Conservation (phyloP, 1,140 invertebrate genomes). For the Heterodera schachtii region DNA sequence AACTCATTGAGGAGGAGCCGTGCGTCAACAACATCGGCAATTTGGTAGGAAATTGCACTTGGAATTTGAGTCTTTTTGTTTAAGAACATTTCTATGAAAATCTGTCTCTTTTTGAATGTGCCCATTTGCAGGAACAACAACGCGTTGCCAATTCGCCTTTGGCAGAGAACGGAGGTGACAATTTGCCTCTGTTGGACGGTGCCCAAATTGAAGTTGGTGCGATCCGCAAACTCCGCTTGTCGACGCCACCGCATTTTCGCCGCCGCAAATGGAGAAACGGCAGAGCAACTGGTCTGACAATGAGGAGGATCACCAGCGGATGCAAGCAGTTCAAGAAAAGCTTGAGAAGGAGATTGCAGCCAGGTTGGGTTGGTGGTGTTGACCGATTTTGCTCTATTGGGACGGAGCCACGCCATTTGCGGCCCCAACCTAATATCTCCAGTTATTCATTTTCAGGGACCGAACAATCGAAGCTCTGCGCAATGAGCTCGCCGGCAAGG, state of each 20-base stretch:
- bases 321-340: no score
- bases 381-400: no score
- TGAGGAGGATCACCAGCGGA: no score
- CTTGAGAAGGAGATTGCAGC: no score
- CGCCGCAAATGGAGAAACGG: slow-evolving; percentile 19
- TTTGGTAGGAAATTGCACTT: neutral
- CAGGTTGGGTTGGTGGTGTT: no score
- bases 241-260: slow-evolving; percentile 10
- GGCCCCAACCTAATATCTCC: no score
- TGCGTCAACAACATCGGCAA: slow-evolving; percentile 16
- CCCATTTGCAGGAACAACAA: slow-evolving; percentile 1
- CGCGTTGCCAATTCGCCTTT: slow-evolving; percentile 5
- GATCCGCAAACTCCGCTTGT: neutral
- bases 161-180: neutral
- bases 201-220: neutral
- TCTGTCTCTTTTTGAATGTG: neutral
- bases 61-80: neutral
- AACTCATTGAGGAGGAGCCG: slow-evolving; percentile 44
- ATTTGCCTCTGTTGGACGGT: neutral
- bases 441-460: no score
- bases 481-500: no score
- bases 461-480: no score
- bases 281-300: no score
- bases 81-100: no score
- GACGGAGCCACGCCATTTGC: no score